Evolutionary conservation across 2,113 vertebrate species (phyloP), one percentile per base, ranked within the genome.

Genomic region (Callopanchax toddi): DNA sequence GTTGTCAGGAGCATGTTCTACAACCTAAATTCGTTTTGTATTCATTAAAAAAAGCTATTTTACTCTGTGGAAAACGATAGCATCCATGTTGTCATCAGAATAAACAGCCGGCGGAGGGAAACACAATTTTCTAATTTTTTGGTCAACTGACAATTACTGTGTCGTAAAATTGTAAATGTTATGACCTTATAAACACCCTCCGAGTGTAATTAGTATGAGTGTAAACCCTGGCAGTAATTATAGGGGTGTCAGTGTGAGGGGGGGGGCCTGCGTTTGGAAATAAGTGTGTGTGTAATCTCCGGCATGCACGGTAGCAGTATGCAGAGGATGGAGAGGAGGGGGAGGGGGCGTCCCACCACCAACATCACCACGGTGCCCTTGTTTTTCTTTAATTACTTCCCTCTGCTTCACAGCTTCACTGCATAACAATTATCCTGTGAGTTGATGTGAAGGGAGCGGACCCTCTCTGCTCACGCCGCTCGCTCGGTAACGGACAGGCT

Each of bases 351-450:
- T 71, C 60, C 74, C 74, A 62, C 53, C 45, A 62, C 18, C 51
- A 56, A 37, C 69, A 67, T 59, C 75, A 71, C 74, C 76, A 64
- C 65, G 71, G 75, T 78, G 81, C 72, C 85, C 87, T 89, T 89
- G 82, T 88, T 92, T 88, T 92, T 81, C 80, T 89, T 87, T 90
- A 91, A 91, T 92, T 81, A 89, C 82, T 77, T 90, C 85, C 83
- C 83, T 74, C 74, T 82, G 79, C 81, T 89, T 87, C 82, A 80
- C 83, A 87, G 87, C 84, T 83, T 71, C 66, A 42, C 80, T 89
- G 84, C 82, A 89, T 90, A 85, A 87, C 87, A 91, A 90, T 91
- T 83, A 91, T 78, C 75, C 82, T 50, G 66, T 22, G 43, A 83
- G 83, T 76, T 79, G 59, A 83, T 83, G 73, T 87, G 79, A 62